phyloP scores from a whole-genome alignment of 2,113 vertebrate species.

The Hippocampus zosterae region DNA sequence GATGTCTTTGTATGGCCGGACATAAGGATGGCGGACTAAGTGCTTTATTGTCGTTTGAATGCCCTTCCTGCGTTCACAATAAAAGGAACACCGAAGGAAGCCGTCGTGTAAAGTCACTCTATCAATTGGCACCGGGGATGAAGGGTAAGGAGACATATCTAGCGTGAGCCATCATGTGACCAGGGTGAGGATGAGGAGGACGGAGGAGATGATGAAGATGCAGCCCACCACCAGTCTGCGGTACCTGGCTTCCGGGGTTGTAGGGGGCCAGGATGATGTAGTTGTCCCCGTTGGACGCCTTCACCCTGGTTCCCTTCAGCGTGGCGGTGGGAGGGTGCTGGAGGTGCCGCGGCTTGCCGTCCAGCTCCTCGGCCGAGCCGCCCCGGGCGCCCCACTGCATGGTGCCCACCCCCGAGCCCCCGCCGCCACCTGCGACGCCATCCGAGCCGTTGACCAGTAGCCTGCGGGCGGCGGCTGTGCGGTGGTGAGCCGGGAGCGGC shows the following conservation, averaged over 20 bases:
- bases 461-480: slow-evolving; percentile 78
- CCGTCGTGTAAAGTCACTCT: slow-evolving; percentile 45
- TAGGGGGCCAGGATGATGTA: slow-evolving; percentile 91
- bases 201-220: slow-evolving; percentile 69
- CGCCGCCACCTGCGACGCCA: slow-evolving; percentile 29
- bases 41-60: slow-evolving; percentile 3
- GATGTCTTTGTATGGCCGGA: slow-evolving; percentile 4
- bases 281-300: slow-evolving; percentile 81
- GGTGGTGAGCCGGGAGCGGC: slow-evolving; percentile 74
- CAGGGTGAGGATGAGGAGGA: slow-evolving; percentile 61
- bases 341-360: slow-evolving; percentile 62
- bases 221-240: slow-evolving; percentile 59
- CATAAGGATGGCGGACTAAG: neutral
- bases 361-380: slow-evolving; percentile 74
- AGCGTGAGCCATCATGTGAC: slow-evolving; percentile 67
- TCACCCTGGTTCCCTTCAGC: slow-evolving; percentile 75
- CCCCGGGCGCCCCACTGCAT: slow-evolving; percentile 69
- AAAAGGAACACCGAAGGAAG: neutral
- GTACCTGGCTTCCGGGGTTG: slow-evolving; percentile 89
- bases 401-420: slow-evolving; percentile 43
- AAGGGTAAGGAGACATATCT: slow-evolving; percentile 70
- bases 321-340: slow-evolving; percentile 65
- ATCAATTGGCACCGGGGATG: slow-evolving; percentile 62
- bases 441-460: slow-evolving; percentile 74
- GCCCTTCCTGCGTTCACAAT: slow-evolving; percentile 1